Percentiles rank a stretch among this genome's conserved stretches.
phyloP scores from a whole-genome alignment of 2,113 vertebrate species.

The Choloepus hoffmanni region DNA sequence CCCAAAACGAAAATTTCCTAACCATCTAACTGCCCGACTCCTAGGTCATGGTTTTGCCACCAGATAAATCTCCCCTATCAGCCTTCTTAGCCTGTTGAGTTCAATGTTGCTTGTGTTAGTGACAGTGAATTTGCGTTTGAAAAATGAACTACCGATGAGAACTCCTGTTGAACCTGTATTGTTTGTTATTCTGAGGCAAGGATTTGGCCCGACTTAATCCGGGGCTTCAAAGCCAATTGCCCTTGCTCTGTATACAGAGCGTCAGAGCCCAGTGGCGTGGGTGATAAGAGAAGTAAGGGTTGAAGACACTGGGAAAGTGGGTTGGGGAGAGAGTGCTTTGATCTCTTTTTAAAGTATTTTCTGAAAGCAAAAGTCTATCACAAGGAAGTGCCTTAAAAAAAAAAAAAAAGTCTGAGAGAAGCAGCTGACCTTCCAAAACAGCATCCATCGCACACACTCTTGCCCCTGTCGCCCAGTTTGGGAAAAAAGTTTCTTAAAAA shows the following conservation, averaged over 20 bases:
- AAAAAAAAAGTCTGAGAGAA: slow-evolving; percentile 83
- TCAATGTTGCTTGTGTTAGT: slow-evolving; percentile 92
- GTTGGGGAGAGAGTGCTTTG: slow-evolving; percentile 91
- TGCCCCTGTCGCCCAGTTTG: background rate
- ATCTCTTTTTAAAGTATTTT: slow-evolving; percentile 93
- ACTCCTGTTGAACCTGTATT: slow-evolving; percentile 91
- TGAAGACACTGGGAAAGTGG: slow-evolving; percentile 90
- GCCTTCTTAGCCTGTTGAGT: slow-evolving; percentile 87
- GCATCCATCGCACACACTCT: slow-evolving; percentile 77
- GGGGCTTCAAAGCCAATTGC: slow-evolving; percentile 93
- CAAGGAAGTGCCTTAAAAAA: slow-evolving; percentile 87
- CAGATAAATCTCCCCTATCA: slow-evolving; percentile 91
- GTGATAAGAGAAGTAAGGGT: slow-evolving; percentile 94
- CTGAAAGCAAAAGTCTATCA: slow-evolving; percentile 93
- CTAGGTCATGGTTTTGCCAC: slow-evolving; percentile 87
- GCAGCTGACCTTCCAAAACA: slow-evolving; percentile 85
- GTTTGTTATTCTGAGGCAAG: slow-evolving; percentile 96
- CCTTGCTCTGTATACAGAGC: slow-evolving; percentile 94
- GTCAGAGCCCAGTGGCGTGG: slow-evolving; percentile 91
- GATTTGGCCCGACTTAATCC: slow-evolving; percentile 92
- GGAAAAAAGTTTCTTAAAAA: slow-evolving; percentile 84
- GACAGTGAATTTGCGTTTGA: slow-evolving; percentile 92
- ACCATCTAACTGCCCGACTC: slow-evolving; percentile 84
- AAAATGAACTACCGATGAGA: slow-evolving; percentile 93
- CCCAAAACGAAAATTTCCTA: slow-evolving; percentile 87